phyloP scores from a whole-genome alignment of 2,113 vertebrate genomes.

The Ochotona curzoniae region DNA sequence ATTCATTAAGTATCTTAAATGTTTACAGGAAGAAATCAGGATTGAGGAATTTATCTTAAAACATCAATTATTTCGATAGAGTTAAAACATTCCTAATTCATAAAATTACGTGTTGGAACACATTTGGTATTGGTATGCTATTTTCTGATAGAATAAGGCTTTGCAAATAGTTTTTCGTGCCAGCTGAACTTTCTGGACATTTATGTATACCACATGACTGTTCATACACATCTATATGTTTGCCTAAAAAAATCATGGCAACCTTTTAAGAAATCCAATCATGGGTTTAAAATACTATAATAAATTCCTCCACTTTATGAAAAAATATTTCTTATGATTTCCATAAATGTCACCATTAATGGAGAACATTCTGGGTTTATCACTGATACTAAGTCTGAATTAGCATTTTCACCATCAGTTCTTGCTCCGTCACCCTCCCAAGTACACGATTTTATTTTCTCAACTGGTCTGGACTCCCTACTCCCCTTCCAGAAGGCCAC shows the following conservation, averaged over 20 bases:
- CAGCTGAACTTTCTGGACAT: constrained; percentile 22
- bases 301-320: neutral
- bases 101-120: neutral
- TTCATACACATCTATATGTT: neutral
- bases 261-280: constrained; percentile 22
- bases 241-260: constrained; percentile 40
- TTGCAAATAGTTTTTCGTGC: neutral
- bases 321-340: constrained; percentile 16
- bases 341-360: neutral
- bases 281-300: constrained; percentile 32
- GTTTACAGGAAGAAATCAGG: constrained; percentile 7
- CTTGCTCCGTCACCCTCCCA: neutral
- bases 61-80: neutral
- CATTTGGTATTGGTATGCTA: neutral
- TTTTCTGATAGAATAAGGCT: neutral
- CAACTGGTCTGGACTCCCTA: neutral
- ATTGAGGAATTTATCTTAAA: constrained; percentile 18
- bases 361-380: neutral
- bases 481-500: constrained; percentile 10
- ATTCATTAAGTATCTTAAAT: neutral
- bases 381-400: neutral
- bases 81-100: constrained; percentile 32
- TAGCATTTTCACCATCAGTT: neutral
- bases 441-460: neutral
- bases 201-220: neutral